Evolutionary conservation across 1,140 invertebrate species (phyloP).

Genomic region (Ostrea edulis): DNA sequence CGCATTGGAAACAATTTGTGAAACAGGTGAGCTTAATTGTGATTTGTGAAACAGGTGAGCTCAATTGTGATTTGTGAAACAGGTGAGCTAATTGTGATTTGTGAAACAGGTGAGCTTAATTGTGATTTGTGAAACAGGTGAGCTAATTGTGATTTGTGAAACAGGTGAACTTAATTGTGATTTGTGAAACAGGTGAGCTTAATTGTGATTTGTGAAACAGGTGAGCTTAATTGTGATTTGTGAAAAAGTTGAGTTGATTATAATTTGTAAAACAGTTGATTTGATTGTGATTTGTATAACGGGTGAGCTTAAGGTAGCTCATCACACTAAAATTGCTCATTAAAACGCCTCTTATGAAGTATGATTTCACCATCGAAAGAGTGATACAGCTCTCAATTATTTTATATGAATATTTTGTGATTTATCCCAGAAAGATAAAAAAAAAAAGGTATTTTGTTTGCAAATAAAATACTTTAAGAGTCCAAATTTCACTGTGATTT

Average conservation of each 20-base stretch:
- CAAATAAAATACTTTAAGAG: too few relatives aligned
- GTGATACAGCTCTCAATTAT: too few relatives aligned
- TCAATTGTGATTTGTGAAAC: background rate
- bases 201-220: background rate
- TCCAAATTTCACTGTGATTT: too few relatives aligned
- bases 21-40: conserved; percentile 84
- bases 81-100: background rate
- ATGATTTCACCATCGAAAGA: too few relatives aligned
- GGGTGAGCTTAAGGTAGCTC: too few relatives aligned
- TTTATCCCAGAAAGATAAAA: too few relatives aligned
- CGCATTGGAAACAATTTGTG: conserved; percentile 91
- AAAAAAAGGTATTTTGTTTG: too few relatives aligned
- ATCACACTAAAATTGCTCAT: too few relatives aligned
- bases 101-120: background rate
- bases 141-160: too few relatives aligned
- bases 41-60: background rate
- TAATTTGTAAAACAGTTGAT: background rate
- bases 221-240: background rate
- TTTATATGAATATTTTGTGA: too few relatives aligned
- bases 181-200: conserved; percentile 89
- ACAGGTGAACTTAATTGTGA: conserved; percentile 50
- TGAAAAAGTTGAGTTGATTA: background rate
- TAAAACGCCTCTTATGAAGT: too few relatives aligned
- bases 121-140: background rate
- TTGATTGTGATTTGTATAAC: background rate